Percentiles rank a stretch among this genome's conserved stretches.
Evolutionary conservation across 2,888 invertebrate genomes (phyloP).

Genomic region (Euclidia mi): DNA sequence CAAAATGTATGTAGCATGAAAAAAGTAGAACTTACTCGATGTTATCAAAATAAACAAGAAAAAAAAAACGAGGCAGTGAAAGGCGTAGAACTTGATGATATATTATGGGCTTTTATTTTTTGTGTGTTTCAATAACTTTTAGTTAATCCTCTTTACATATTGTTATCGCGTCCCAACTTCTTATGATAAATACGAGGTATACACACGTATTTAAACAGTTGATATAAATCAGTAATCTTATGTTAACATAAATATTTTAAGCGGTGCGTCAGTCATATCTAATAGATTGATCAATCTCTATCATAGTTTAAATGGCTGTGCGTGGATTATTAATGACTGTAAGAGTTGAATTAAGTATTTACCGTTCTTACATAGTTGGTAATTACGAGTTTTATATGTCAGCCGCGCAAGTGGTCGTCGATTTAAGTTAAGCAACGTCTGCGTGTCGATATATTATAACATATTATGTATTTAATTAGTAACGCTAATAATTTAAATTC

Average conservation of each 20-base stretch:
- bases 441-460: constrained; percentile 35
- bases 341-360: constrained; percentile 55
- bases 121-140: neutral
- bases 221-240: constrained; percentile 38
- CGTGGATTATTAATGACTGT: constrained; percentile 51
- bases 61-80: too few relatives aligned
- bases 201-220: constrained; percentile 1
- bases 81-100: too few relatives aligned
- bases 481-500: constrained; percentile 35
- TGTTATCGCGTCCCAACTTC: constrained; percentile 1
- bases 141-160: neutral
- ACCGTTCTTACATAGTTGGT: constrained; percentile 47
- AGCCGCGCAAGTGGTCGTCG: constrained; percentile 19
- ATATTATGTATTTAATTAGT: constrained; percentile 38
- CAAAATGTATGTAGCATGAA: too few relatives aligned
- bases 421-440: constrained; percentile 35
- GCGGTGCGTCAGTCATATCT: constrained; percentile 44
- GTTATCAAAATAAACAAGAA: too few relatives aligned
- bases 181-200: constrained; percentile 10
- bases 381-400: constrained; percentile 45
- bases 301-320: constrained; percentile 42
- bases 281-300: constrained; percentile 57
- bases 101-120: neutral
- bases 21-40: too few relatives aligned
- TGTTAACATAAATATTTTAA: constrained; percentile 39